Conservation (phyloP, 1,140 invertebrate species). For the Pissodes strobi region DNA sequence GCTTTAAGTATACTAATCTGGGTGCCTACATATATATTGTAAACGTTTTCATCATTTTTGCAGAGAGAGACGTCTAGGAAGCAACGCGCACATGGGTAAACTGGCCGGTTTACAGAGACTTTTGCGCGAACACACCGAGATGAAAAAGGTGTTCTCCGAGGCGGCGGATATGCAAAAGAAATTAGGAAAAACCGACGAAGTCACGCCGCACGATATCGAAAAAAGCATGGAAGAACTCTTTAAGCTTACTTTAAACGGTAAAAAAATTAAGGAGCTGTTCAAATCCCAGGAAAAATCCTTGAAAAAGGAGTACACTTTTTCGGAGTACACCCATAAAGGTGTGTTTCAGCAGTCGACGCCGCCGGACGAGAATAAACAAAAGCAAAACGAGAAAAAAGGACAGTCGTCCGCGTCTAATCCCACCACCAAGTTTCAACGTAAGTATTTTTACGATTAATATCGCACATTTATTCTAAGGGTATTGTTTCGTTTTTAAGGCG, state of each 20-base stretch:
- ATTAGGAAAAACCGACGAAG: conserved; percentile 3
- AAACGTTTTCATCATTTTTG: conserved; percentile 15
- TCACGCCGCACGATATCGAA: conserved; percentile 34
- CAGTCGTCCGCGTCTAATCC: background rate
- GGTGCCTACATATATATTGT: conserved; percentile 15
- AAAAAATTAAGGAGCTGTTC: conserved; percentile 45
- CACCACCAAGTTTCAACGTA: conserved; percentile 11
- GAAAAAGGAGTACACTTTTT: conserved; percentile 33
- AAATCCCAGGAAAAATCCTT: conserved; percentile 34
- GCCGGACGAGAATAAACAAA: conserved; percentile 4
- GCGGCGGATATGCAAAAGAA: conserved; percentile 24
- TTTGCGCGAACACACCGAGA: conserved; percentile 40
- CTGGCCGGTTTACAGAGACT: conserved; percentile 38
- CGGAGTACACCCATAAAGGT: conserved; percentile 39
- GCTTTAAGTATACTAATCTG: too few species aligned
- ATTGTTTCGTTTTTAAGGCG: background rate
- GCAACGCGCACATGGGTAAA: conserved; percentile 20
- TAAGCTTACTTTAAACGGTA: conserved; percentile 41
- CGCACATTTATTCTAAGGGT: too few species aligned
- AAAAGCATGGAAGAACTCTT: conserved; percentile 37
- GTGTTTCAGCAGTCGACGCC: background rate
- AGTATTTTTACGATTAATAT: too few species aligned
- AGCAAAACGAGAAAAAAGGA: conserved; percentile 16
- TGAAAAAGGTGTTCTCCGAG: conserved; percentile 40
- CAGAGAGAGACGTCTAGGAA: conserved; percentile 43